Evolutionary conservation across 2,888 invertebrate genomes (phyloP).

Genomic region (Frankliniella fusca): DNA sequence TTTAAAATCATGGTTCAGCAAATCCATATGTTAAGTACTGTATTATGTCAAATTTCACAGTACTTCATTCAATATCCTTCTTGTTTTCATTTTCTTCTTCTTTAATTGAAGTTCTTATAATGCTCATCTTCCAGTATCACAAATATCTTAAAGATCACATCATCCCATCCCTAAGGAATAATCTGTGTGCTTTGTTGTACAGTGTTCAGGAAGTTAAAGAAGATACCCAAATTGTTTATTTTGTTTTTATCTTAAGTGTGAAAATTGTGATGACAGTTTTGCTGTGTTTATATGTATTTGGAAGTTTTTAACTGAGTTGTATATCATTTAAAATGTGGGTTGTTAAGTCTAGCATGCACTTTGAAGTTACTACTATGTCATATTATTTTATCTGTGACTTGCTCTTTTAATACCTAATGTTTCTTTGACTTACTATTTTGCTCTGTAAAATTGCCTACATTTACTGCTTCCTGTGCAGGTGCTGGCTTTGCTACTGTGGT

Average conservation of each 20-base stretch:
- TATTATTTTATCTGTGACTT: not conserved
- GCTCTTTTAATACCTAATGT: not conserved
- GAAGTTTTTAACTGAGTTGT: not conserved
- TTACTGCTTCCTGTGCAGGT: conserved; percentile 24
- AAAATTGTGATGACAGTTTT: too few relatives aligned
- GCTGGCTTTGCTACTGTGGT: conserved; percentile 25
- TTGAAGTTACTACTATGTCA: not conserved
- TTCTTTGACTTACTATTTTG: not conserved
- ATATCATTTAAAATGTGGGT: not conserved
- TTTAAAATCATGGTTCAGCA: not conserved
- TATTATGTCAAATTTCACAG: not conserved
- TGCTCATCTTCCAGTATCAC: too few relatives aligned
- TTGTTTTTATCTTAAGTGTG: not conserved
- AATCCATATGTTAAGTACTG: not conserved
- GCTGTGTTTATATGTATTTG: not conserved
- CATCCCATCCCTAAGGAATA: too few relatives aligned
- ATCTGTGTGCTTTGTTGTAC: too few relatives aligned
- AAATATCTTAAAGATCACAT: too few relatives aligned
- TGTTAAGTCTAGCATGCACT: too few relatives aligned
- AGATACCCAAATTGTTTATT: not conserved
- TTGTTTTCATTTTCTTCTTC: not conserved
- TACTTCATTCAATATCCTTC: not conserved
- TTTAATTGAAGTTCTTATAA: too few relatives aligned
- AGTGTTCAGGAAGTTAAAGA: not conserved
- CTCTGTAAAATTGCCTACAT: not conserved